Evolutionary conservation across 2,888 invertebrate genomes (phyloP).

Genomic region (Cyclophora punctaria): DNA sequence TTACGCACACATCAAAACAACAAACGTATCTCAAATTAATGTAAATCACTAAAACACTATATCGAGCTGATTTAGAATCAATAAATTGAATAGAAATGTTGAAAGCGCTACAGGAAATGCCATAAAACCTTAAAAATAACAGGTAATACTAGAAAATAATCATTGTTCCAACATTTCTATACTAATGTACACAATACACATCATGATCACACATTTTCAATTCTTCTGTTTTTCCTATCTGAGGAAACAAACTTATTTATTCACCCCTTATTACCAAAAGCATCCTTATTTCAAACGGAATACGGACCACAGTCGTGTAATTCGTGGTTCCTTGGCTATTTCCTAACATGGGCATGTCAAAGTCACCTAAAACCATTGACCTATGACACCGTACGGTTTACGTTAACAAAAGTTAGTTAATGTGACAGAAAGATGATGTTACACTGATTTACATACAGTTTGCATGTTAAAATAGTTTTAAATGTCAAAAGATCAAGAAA

Average conservation of each 20-base stretch:
- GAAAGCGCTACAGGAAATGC: neutral
- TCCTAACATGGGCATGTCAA: conserved; percentile 20
- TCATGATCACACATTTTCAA: conserved; percentile 28
- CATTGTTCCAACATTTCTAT: conserved; percentile 20
- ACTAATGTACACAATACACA: conserved; percentile 31
- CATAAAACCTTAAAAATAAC: conserved; percentile 11
- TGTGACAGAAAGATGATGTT: conserved; percentile 33
- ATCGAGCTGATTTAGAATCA: too few relatives aligned
- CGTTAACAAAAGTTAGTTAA: conserved; percentile 38
- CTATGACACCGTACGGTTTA: conserved; percentile 30
- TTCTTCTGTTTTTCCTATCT: conserved; percentile 31
- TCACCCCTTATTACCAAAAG: neutral
- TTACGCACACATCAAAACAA: too few relatives aligned
- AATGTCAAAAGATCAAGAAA: conserved; percentile 28
- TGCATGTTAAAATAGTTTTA: conserved; percentile 29
- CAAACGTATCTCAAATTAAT: too few relatives aligned
- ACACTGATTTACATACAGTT: conserved; percentile 43
- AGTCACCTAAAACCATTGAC: conserved; percentile 40
- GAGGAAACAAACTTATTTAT: conserved; percentile 10
- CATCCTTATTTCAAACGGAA: neutral
- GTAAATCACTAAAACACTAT: too few relatives aligned
- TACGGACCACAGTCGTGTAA: conserved; percentile 9
- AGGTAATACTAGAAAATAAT: conserved; percentile 11
- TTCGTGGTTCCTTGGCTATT: neutral
- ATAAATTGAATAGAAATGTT: too few relatives aligned